Evolutionary conservation across 2,888 invertebrate genomes (phyloP).

Genomic region (Xylocampa areola): DNA sequence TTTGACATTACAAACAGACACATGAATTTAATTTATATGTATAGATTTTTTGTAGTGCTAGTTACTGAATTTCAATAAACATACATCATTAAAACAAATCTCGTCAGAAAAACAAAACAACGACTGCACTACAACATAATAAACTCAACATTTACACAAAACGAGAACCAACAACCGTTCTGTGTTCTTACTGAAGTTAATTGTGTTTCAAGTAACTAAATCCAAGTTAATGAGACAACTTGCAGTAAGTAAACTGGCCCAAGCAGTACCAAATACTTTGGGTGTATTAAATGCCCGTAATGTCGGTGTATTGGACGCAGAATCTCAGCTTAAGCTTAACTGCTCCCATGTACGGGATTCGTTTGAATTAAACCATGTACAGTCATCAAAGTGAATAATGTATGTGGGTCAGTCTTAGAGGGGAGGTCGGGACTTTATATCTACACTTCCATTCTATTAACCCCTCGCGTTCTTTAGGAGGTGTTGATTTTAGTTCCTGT

Average conservation of each 20-base stretch:
- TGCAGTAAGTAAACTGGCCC: conserved; percentile 60
- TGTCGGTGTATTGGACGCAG: conserved; percentile 48
- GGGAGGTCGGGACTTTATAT: conserved; percentile 10
- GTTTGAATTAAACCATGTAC: conserved; percentile 31
- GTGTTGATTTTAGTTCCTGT: conserved; percentile 4
- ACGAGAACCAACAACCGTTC: conserved; percentile 46
- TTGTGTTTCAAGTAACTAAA: conserved; percentile 70
- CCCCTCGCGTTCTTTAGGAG: conserved; percentile 15
- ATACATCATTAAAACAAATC: background rate
- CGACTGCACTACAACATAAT: conserved; percentile 24
- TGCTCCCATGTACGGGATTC: conserved; percentile 33
- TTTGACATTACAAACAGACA: too few species aligned
- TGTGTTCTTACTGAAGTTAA: conserved; percentile 64
- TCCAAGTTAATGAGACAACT: conserved; percentile 74
- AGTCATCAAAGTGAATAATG: conserved; percentile 22
- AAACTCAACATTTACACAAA: conserved; percentile 50
- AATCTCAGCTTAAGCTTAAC: conserved; percentile 36
- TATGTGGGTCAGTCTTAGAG: conserved; percentile 11
- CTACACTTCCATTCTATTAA: conserved; percentile 8
- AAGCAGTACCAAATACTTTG: conserved; percentile 55
- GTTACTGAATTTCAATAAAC: too few species aligned
- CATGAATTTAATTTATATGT: too few species aligned
- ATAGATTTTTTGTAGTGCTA: too few species aligned
- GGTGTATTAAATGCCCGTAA: conserved; percentile 54
- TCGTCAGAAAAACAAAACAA: background rate